A percentile compares a stretch with the other conserved stretches of the same genome.
phyloP scores from a whole-genome alignment of 2,113 vertebrate species.

The Eubucco bourcierii region DNA sequence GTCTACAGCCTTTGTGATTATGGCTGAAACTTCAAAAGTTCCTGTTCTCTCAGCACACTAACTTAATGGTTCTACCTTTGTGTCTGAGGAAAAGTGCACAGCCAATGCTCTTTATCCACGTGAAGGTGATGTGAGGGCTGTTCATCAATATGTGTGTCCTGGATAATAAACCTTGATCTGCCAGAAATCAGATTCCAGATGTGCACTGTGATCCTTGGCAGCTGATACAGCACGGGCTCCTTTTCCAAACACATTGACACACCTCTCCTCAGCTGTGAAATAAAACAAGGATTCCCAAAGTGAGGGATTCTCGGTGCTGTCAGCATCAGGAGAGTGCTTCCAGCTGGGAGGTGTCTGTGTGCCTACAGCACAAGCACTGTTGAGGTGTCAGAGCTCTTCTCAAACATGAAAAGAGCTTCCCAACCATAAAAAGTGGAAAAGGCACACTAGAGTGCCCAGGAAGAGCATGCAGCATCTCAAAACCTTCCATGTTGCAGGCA shows the following conservation, averaged over 20 bases:
- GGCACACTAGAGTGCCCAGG: conserved; percentile 77
- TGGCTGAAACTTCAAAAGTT: background rate
- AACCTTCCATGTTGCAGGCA: conserved; percentile 74
- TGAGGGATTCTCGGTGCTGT: background rate
- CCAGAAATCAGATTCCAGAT: conserved; percentile 77
- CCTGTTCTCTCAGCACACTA: background rate
- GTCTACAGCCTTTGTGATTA: background rate
- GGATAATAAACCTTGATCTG: conserved; percentile 68
- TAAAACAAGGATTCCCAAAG: background rate
- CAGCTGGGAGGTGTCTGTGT: background rate
- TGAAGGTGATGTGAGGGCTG: conserved; percentile 59
- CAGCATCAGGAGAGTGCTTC: background rate
- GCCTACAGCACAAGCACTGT: background rate
- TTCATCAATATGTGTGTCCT: conserved; percentile 24
- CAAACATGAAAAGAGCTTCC: background rate
- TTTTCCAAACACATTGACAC: conserved; percentile 57
- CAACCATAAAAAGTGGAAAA: background rate
- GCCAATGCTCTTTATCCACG: conserved; percentile 60
- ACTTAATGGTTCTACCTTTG: conserved; percentile 65
- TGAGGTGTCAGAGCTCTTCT: background rate
- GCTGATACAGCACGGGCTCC: conserved; percentile 74
- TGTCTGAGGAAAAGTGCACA: conserved; percentile 65
- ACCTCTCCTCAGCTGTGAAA: conserved; percentile 72
- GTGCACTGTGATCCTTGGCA: conserved; percentile 75
- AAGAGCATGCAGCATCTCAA: conserved; percentile 71